Base-by-base conservation (phyloP, 2,113 vertebrate genomes). In the Parus major region DNA sequence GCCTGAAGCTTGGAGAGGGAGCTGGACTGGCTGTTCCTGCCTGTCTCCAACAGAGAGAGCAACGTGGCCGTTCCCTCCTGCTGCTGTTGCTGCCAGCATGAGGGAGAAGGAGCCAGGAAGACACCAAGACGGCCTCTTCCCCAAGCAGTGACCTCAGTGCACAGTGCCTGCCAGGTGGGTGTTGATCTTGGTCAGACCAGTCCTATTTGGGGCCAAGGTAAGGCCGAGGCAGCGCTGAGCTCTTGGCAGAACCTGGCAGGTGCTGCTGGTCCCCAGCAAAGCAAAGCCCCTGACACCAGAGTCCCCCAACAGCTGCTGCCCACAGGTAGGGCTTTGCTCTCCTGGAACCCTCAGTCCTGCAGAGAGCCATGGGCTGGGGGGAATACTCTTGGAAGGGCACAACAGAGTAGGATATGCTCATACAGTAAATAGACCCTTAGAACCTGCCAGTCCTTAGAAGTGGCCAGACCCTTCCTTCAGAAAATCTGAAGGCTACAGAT, bases 71-170 rank as follows among this genome's bases (percentile, higher is more conserved):
- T 80, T 49, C 55, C 55, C 44, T 39, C 49, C 63, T 52, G 63
- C 83, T 31, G 60, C 69, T 42, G 42, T 16, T 10, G 57, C 82
- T 16, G 65, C 63, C 4, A n/a, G 56, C 2, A 2, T 1, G 0
- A 82, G 80, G 50, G 77, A 85, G 84, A 81, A 63, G 84, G 57
- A 87, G 81, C 56, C 77, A 55, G 90, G 78, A 75, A 70, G 92
- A 23, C 4, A 7, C 84, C 68, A 76, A 80, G 83, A 82, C 41
- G 0, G 88, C 80, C 83, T 90, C 88, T 93, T 95, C 94, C 83
- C 65, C 28, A 17, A 36, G 70, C 61, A 27, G 86, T 97, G 95
- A 97, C 65, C 94, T 96, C 93, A 97, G 53, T 21, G 3, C 36
- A 53, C 8, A 4, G 55, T 0, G 47, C 19, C 64, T 94, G 95